phyloP scores from a whole-genome alignment of 2,113 vertebrate genomes.

The Thomomys bottae region DNA sequence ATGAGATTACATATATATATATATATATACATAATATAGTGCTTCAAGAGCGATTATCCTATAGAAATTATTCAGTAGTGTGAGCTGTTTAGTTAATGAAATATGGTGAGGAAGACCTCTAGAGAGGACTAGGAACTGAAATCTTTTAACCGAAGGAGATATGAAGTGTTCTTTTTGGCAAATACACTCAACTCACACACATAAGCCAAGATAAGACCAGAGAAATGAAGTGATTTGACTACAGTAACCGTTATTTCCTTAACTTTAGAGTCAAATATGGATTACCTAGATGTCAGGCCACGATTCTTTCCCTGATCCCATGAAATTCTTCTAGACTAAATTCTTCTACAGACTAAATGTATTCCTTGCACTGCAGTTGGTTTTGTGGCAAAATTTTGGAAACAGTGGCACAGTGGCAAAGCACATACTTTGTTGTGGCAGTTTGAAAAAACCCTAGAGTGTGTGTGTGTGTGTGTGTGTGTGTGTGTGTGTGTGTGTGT shows the following conservation, averaged over 20 bases:
- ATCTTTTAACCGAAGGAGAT: not conserved
- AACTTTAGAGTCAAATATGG: constrained; percentile 19
- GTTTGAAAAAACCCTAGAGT: not conserved
- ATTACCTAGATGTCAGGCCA: not conserved
- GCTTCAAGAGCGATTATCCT: not conserved
- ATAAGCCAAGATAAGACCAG: not conserved
- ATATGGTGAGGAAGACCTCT: not conserved
- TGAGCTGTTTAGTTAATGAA: not conserved
- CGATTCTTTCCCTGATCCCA: not conserved
- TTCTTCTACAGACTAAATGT: constrained; percentile 10
- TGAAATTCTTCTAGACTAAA: not conserved
- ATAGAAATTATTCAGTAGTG: not conserved
- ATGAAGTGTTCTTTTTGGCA: constrained; percentile 7
- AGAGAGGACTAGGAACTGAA: not conserved
- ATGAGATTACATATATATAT: not conserved
- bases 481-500: too few species aligned
- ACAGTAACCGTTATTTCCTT: not conserved
- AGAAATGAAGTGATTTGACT: not conserved
- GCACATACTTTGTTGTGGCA: not conserved
- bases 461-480: too few species aligned
- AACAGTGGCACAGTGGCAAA: not conserved
- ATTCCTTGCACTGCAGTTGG: not conserved
- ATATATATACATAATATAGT: too few species aligned
- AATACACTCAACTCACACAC: not conserved
- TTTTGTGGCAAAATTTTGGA: constrained; percentile 47